Evolutionary conservation across 1,140 invertebrate species (phyloP), one percentile per base, ranked within the genome.

Genomic region (Thaumetopoea pityocampa): DNA sequence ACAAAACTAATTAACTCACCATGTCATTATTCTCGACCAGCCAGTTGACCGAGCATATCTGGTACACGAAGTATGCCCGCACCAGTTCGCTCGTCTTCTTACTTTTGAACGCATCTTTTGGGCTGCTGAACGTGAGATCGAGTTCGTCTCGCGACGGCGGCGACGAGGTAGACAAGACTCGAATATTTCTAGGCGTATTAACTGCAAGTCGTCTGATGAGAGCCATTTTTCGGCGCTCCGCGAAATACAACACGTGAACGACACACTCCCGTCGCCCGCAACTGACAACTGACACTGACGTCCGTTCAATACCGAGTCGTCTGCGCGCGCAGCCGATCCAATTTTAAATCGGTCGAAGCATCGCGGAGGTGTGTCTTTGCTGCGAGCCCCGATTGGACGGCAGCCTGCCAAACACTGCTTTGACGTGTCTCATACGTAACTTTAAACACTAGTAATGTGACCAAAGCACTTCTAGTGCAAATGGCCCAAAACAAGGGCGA

Each of bases 71-170:
- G 64, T 97, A 93, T 10, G 96, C 97, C 43, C 98, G 88, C 4
- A 98, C 58, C 26, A 99, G 88, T 85, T 99, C 97, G 85, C 87
- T 92, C 40, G 94, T 98, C 36, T 94, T 97, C 89, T 99, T 99
- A 85, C 96, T 98, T 85, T 96, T 96, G 79, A 95, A 94, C 16
- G 93, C 90, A 26, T 93, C 92, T 45, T 90, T 88, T 5, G 92
- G 90, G 85, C 93, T 91, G 74, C 92, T 90, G 84, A 95, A 99
- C 49, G 90, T 91, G 36, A 97, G 89, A 86, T 99, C 97, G 24
- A 98, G 86, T 1, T 92, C 91, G 84, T 96, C 94, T 34, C 88
- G 86, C 3, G 64, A 55, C 38, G 67, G 55, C 4, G 71, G 51
- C 40, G 70, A 43, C 12, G 74, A 49, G 35, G n/a, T n/a, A n/a